Evolutionary conservation across 1,140 invertebrate species (phyloP), one percentile per base, ranked within the genome.

Genomic region (Heliconius nattereri): DNA sequence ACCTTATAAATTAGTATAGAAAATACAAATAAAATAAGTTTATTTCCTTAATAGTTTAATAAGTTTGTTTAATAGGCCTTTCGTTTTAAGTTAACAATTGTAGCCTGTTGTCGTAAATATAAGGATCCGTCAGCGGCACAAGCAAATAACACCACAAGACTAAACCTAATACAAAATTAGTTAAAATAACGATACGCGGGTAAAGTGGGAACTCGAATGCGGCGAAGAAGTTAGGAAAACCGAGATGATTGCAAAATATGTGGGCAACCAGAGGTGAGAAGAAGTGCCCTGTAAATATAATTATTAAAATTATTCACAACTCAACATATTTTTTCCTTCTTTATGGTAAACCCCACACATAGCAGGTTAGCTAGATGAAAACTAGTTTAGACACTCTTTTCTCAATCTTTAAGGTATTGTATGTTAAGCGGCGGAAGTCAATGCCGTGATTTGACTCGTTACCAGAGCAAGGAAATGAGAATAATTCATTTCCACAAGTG

Each of bases 191-290:
- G 16, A 96, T 92, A 77, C 96, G 95, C 84, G 97, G 96, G 8
- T 95, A 95, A 37, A 96, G 94, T 76, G 96, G 95, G 86, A 97
- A 97, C 29, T 96, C 95, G 66, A 96, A 89, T 5, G 99, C 95
- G 90, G 98, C 98, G 5, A 95, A 95, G 81, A 99, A 95, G 90
- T 99, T 98, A 0, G 98, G 98, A 86, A 99, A 97, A 35, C 98
- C 98, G 98, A 99, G 99, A 90, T 98, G 97, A 94, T 99, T 99
- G 92, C 98, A 99, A 91, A 99, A 99, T 3, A 98, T 97, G 91
- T 99, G 98, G 8, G 97, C 98, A 16, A 98, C 89, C 82, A 99
- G 96, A n/a, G 98, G 97, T 13, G 98, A 98, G 23, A 97, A 95
- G 86, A 99, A 96, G 90, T 99, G 98, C 78, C 98, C 98, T 97